Base-by-base conservation (phyloP, 1,140 invertebrate genomes). In the Agrilus planipennis region DNA sequence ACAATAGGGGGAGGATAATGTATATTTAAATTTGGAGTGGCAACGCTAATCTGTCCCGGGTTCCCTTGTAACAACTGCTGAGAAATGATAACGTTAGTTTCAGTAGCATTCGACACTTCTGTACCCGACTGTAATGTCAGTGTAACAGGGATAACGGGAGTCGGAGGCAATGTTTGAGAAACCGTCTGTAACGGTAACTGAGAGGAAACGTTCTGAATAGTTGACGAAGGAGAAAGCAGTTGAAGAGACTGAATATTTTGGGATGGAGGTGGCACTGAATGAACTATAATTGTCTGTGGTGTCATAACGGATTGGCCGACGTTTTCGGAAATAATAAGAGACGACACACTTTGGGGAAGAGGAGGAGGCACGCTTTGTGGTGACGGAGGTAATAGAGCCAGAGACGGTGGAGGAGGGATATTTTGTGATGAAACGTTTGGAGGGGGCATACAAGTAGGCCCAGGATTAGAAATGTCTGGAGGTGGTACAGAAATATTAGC, bases 41-140 rank as follows among this genome's bases (percentile, higher is more conserved):
- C 14, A 61, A 61, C 27, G 6, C 60, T 61, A 4, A 69, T 65
- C n/a, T n/a, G n/a, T n/a, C n/a, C n/a, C n/a, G n/a, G n/a, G n/a
- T n/a, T n/a, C n/a, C n/a, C n/a, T n/a, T n/a, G n/a, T n/a, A n/a
- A n/a, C n/a, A n/a, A n/a, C n/a, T n/a, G n/a, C n/a, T n/a, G n/a
- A n/a, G n/a, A n/a, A n/a, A n/a, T n/a, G n/a, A n/a, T n/a, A n/a
- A n/a, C n/a, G n/a, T n/a, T n/a, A n/a, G n/a, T n/a, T n/a, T n/a
- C n/a, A n/a, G n/a, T n/a, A n/a, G n/a, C n/a, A n/a, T n/a, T n/a
- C n/a, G n/a, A n/a, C n/a, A n/a, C n/a, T n/a, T n/a, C n/a, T n/a
- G n/a, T n/a, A n/a, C n/a, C n/a, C n/a, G n/a, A n/a, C n/a, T 45
- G 43, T 7, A 45, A 17, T 1, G 52, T 38, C 22, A 53, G 32